Base-by-base conservation (phyloP, 2,888 invertebrate genomes). In the Candidula unifasciata region DNA sequence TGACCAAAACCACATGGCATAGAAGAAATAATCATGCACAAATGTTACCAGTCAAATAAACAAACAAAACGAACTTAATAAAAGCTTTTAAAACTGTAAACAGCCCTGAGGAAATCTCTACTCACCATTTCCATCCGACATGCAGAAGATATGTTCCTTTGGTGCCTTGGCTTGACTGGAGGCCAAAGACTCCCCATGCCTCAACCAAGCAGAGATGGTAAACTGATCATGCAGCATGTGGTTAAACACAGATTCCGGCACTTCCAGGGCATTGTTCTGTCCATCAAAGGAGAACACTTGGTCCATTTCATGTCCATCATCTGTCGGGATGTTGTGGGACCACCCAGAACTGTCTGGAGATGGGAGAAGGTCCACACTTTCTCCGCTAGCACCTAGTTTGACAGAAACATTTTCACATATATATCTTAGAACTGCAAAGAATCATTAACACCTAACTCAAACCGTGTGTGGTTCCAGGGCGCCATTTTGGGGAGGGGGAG, bases 231-330 rank as follows among this genome's bases (percentile, higher is more conserved):
- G 95, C 69, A 98, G 95, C 64, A 95, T 95, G 92, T 97, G 97
- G 87, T 96, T 95, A 82, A 98, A 89, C 64, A 89, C 89, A 8
- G 88, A 89, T 35, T 87, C 87, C 6, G 93, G 93, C 6, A 93
- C 91, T 83, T 92, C 96, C 0, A 97, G 96, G 0, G 98, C 97
- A 0, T 97, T 97, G 82, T 96, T 96, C 68, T 95, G 95, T 27
- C 99, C 99, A 94, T 99, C 98, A 94, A 99, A 99, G 92, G 97
- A 97, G 94, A 97, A 98, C 94, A 98, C 97, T 91, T 98, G 97
- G 88, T 98, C 98, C 79, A 96, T 96, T 92, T 97, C 97, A 83
- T 95, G 94, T 89, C 96, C 97, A 92, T 97, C 96, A 90, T 97
- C 97, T n/a, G 96, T 96, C 89, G 96, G 96, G 68, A 97, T 94